Percentiles rank a stretch among this genome's conserved stretches.
These are phyloP conservation scores for Hypsibius dujardini DNA, from an alignment of 1,140 invertebrate species.

Conservation along the genomic window DNA sequence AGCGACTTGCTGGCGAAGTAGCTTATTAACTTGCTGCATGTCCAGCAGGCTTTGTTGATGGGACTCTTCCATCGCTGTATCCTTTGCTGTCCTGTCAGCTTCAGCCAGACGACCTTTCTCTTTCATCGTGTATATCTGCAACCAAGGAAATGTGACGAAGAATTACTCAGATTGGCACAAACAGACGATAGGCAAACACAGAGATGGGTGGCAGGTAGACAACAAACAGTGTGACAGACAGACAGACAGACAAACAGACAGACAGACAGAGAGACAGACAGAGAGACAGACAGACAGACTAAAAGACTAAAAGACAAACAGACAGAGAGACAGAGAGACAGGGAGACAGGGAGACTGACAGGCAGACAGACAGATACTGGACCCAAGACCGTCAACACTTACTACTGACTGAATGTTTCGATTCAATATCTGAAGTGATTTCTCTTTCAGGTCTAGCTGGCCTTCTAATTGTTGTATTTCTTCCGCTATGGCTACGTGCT, in stretches of 20 bases:
- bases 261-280: background rate
- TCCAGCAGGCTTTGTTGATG: background rate
- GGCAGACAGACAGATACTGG: too few species aligned
- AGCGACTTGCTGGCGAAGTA: background rate
- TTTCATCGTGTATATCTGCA: background rate
- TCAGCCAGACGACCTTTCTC: background rate
- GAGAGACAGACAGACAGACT: too few species aligned
- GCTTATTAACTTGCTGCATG: constrained; percentile 1
- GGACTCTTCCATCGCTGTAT: background rate
- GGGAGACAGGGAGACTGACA: too few species aligned
- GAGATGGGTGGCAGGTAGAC: too few species aligned
- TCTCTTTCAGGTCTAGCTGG: background rate
- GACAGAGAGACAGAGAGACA: too few species aligned
- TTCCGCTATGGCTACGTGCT: constrained; percentile 4
- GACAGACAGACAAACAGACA: too few species aligned
- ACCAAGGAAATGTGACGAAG: background rate
- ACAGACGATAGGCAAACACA: too few species aligned
- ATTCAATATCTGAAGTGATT: background rate
- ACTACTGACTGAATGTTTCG: background rate
- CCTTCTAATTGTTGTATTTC: constrained; percentile 1
- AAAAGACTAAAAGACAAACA: too few species aligned
- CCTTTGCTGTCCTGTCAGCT: too few species aligned
- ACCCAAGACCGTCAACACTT: background rate
- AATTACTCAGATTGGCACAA: too few species aligned
- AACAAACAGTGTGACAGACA: too few species aligned